Evolutionary conservation across 2,113 vertebrate genomes (phyloP), one percentile per base, ranked within the genome.

Genomic region (Mastomys coucha): DNA sequence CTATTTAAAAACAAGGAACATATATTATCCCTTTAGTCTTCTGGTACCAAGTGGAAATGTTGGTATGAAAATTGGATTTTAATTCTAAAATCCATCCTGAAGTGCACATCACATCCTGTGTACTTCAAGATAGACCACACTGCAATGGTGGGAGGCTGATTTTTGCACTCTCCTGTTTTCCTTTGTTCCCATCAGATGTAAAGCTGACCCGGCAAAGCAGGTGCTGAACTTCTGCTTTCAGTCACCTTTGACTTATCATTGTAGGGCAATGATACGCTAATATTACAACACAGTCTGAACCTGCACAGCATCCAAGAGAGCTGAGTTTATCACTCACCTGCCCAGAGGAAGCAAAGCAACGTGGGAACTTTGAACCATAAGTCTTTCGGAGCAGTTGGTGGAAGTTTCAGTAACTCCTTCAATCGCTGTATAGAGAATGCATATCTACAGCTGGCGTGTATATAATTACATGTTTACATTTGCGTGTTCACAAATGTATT

Each of bases 31-130:
- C 36, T 28, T 73, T 93, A 75, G 51, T 69, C 72, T 60, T 95
- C 70, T 84, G 31, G 70, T 65, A 19, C 56, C 76, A 78, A 7
- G 19, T 58, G 6, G 67, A 73, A 76, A 39, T 84, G 26, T 58
- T 93, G 73, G 45, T 94, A 88, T 92, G 75, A 93, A 87, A 91
- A 92, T n/a, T 91, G 12, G 31, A 73, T 86, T 95, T 92, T 88
- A 88, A 56, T 97, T 93, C 42, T 24, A 45, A 45, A 45, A 45
- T 45, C 45, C 45, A 45, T 45, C 45, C 45, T 45, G 45, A 45
- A 45, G 45, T 45, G 5, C 45, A 45, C 45, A 39, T 72, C 63
- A 92, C 63, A 82, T 91, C 39, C 65, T 77, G 81, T 39, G 93
- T 80, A 77, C 90, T 82, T 91, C 78, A 91, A 93, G 95, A 33